phyloP scores from a whole-genome alignment of 2,113 vertebrate genomes.

The Chitala chitala region DNA sequence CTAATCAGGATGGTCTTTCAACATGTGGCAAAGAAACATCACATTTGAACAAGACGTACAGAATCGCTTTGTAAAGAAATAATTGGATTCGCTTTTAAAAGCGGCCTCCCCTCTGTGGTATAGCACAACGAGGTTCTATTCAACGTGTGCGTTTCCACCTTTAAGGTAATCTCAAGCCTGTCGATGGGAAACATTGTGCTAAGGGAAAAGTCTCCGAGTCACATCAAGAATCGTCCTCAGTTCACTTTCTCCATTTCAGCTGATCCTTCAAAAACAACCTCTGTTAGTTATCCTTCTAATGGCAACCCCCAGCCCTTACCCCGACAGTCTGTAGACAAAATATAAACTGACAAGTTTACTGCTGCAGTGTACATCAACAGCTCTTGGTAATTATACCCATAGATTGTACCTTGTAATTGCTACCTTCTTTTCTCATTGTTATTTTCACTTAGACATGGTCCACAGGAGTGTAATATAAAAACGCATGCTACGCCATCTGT shows the following conservation, averaged over 20 bases:
- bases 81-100: background rate
- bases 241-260: background rate
- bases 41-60: background rate
- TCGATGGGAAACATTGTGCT: background rate
- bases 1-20: background rate
- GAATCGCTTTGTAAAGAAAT: background rate
- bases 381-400: background rate
- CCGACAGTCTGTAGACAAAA: no score
- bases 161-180: background rate
- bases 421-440: background rate
- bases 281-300: background rate
- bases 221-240: background rate
- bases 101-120: background rate
- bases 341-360: no score
- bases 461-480: background rate
- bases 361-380: background rate
- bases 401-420: no score
- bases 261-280: background rate
- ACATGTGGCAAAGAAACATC: slow-evolving; percentile 3
- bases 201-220: background rate
- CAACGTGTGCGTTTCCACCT: background rate
- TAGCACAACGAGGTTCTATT: background rate
- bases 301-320: background rate
- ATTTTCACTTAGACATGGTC: background rate
- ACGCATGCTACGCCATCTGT: no score